These are phyloP conservation scores for Cyrtorhinus lividipennis DNA, from an alignment of 1,140 invertebrate species.

Conservation along the genomic window DNA sequence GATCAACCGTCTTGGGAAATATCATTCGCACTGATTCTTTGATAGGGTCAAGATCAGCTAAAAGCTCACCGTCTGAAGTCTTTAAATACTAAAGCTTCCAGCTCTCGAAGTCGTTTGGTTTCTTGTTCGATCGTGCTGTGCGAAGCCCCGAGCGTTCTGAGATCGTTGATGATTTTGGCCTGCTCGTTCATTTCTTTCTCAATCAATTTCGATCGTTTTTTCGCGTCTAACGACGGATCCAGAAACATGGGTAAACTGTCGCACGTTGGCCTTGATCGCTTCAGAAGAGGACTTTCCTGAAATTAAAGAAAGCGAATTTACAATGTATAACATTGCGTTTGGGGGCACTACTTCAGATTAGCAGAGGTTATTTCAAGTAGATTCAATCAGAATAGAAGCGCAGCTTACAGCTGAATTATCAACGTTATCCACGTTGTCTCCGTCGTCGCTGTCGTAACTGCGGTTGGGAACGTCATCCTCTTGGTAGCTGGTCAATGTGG, in stretches of 20 bases:
- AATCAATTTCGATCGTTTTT: conserved; percentile 79
- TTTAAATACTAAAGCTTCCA: conserved; percentile 84
- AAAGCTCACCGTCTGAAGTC: conserved; percentile 47
- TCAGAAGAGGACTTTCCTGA: conserved; percentile 52
- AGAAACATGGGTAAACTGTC: conserved; percentile 71
- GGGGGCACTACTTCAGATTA: no score
- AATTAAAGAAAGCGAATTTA: conserved; percentile 25
- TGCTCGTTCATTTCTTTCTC: conserved; percentile 97
- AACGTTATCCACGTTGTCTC: conserved; percentile 33
- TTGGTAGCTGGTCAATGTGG: conserved; percentile 72
- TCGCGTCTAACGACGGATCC: conserved; percentile 71
- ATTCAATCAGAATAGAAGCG: conserved; percentile 2
- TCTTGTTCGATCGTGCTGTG: conserved; percentile 82
- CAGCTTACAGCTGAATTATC: conserved; percentile 24
- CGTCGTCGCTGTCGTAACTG: conserved; percentile 62
- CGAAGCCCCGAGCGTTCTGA: conserved; percentile 76
- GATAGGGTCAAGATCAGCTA: no score
- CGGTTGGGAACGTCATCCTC: conserved; percentile 57
- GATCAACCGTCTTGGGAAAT: no score
- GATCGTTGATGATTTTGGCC: conserved; percentile 82
- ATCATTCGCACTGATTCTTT: no score
- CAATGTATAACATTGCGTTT: no score
- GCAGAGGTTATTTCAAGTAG: no score
- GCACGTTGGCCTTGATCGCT: conserved; percentile 39
- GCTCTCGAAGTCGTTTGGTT: conserved; percentile 72